These are phyloP conservation scores for Arbacia lixula DNA, from an alignment of 53 echinoderm and acorn worm genomes.

Conservation along the genomic window DNA sequence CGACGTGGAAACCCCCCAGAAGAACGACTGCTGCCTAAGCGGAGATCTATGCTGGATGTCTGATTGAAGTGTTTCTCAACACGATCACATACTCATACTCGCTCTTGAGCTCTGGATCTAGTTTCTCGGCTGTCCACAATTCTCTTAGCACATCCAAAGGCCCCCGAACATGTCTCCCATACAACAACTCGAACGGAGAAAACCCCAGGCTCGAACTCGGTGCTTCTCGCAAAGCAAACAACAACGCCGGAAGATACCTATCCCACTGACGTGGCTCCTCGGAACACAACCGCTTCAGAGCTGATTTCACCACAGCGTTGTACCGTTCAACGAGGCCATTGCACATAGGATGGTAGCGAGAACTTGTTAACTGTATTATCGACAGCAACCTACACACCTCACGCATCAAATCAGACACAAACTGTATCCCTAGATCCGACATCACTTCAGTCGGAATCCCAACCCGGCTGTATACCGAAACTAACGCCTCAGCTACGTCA, in stretches of 20 bases:
- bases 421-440: conserved; percentile 62
- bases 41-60: too few species aligned
- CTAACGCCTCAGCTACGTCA: conserved; percentile 55
- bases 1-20: too few species aligned
- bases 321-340: conserved; percentile 72
- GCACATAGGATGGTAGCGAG: conserved; percentile 79
- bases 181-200: conserved; percentile 75
- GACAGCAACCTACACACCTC: conserved; percentile 65
- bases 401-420: conserved; percentile 59
- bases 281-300: conserved; percentile 62
- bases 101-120: conserved; percentile 20
- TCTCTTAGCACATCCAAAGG: conserved; percentile 30
- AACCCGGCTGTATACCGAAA: conserved; percentile 56
- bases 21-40: too few species aligned
- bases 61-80: conserved; percentile 18
- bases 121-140: conserved; percentile 39
- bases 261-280: conserved; percentile 75
- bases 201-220: conserved; percentile 68
- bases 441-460: conserved; percentile 54
- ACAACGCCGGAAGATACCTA: conserved; percentile 61
- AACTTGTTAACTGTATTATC: conserved; percentile 62
- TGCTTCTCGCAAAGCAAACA: conserved; percentile 77
- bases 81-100: conserved; percentile 34
- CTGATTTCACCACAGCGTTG: conserved; percentile 72
- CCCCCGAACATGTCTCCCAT: conserved; percentile 57